Evolutionary conservation across 2,888 invertebrate species (phyloP).

Genomic region (Nomada flava): DNA sequence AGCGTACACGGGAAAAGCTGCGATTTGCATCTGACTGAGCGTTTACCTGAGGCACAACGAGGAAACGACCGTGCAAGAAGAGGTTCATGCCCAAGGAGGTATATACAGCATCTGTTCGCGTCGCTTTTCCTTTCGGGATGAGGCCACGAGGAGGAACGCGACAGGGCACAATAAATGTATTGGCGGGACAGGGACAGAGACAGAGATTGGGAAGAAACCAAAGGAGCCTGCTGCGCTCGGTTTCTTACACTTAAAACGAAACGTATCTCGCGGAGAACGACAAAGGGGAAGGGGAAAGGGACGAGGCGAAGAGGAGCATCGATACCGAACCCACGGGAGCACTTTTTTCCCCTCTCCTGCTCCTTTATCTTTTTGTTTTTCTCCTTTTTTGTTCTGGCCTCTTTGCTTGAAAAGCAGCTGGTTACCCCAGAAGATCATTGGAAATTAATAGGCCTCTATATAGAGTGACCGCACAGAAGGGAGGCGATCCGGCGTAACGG

Average conservation of each 20-base stretch:
- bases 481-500: conserved; percentile 63
- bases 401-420: conserved; percentile 76
- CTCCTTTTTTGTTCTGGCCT: background rate
- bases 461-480: conserved; percentile 56
- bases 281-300: conserved; percentile 45
- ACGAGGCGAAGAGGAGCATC: conserved; percentile 57
- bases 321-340: conserved; percentile 76
- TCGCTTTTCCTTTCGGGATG: conserved; percentile 68
- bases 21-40: conserved; percentile 71
- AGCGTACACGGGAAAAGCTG: conserved; percentile 42
- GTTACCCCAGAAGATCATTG: conserved; percentile 77
- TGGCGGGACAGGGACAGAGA: conserved; percentile 4
- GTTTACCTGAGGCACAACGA: conserved; percentile 52
- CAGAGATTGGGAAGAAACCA: conserved; percentile 33
- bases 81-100: conserved; percentile 43
- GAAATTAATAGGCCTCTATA: conserved; percentile 77
- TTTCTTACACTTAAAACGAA: conserved; percentile 53
- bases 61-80: conserved; percentile 29
- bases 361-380: conserved; percentile 3
- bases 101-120: conserved; percentile 70
- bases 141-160: conserved; percentile 39
- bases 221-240: conserved; percentile 65
- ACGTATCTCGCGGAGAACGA: conserved; percentile 50
- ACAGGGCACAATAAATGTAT: background rate
- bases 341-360: conserved; percentile 36